Evolutionary conservation across 2,797 vertebrate genomes (phyloP).

Genomic region (Neopelma chrysocephalum): DNA sequence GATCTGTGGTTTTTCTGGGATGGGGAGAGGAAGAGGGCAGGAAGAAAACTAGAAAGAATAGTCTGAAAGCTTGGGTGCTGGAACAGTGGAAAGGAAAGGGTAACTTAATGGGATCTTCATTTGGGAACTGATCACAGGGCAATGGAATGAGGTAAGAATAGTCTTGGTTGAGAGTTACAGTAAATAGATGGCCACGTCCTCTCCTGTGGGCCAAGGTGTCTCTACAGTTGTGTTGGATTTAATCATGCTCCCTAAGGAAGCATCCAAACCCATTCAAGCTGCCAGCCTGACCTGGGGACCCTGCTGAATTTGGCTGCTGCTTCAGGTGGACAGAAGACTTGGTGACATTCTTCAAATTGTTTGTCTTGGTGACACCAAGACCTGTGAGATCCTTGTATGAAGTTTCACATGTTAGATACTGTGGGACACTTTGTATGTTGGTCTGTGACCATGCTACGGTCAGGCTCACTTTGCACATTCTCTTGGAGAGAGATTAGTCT

Average conservation of each 20-base stretch:
- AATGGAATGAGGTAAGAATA: background rate
- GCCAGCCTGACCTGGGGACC: background rate
- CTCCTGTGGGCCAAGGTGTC: background rate
- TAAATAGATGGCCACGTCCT: background rate
- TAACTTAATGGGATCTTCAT: background rate
- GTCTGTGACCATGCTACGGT: background rate
- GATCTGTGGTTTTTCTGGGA: background rate
- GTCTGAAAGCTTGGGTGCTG: background rate
- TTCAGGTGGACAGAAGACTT: background rate
- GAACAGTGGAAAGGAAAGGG: background rate
- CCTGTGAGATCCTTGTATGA: background rate
- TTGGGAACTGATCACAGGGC: background rate
- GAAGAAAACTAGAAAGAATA: background rate
- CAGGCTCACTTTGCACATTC: background rate
- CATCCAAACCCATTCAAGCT: background rate
- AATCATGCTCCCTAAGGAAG: background rate
- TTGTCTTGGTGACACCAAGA: background rate
- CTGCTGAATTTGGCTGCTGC: background rate
- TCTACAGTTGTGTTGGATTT: background rate
- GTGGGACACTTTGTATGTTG: background rate
- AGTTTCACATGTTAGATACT: background rate
- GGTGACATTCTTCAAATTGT: background rate
- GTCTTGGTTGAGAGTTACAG: background rate
- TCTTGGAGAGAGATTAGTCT: background rate
- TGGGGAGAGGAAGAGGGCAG: background rate